phyloP scores from a whole-genome alignment of 2,113 vertebrate species.

The Oryzias woworae region DNA sequence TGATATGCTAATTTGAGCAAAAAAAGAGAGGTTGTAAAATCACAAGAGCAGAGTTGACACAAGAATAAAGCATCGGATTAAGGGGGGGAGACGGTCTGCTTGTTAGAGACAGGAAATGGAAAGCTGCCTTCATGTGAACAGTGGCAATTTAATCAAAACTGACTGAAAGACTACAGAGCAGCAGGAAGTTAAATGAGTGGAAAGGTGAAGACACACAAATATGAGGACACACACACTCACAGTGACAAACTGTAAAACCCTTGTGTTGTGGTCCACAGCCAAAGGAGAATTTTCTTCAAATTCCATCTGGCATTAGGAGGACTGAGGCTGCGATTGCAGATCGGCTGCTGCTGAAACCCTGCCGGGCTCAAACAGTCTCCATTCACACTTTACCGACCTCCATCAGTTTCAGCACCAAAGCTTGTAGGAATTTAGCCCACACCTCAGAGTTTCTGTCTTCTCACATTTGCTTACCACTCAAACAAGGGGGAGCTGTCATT shows the following conservation, averaged over 20 bases:
- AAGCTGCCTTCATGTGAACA: conserved; percentile 22
- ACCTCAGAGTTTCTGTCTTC: conserved; percentile 21
- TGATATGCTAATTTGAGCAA: too few species aligned
- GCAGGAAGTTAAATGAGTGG: conserved; percentile 26
- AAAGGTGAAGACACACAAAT: conserved; percentile 14
- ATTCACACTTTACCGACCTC: conserved; percentile 50
- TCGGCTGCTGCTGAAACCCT: conserved; percentile 21
- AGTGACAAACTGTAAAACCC: not conserved
- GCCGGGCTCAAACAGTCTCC: conserved; percentile 32
- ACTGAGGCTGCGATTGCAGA: conserved; percentile 37
- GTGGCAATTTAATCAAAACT: conserved; percentile 40
- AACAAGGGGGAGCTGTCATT: conserved; percentile 1
- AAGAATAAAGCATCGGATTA: conserved; percentile 6
- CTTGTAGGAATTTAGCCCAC: conserved; percentile 27
- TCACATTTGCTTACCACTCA: not conserved
- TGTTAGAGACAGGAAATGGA: conserved; percentile 33
- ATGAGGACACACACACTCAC: not conserved
- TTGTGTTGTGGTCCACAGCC: conserved; percentile 25
- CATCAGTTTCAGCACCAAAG: conserved; percentile 28
- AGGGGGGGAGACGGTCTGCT: conserved; percentile 14
- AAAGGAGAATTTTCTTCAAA: conserved; percentile 37
- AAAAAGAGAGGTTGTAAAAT: not conserved
- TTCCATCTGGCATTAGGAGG: conserved; percentile 41
- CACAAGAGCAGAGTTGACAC: not conserved
- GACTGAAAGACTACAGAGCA: conserved; percentile 24